Percentiles rank a stretch among this genome's conserved stretches.
Conservation (phyloP, 2,888 invertebrate species). For the Chrysotoxum bicinctum region DNA sequence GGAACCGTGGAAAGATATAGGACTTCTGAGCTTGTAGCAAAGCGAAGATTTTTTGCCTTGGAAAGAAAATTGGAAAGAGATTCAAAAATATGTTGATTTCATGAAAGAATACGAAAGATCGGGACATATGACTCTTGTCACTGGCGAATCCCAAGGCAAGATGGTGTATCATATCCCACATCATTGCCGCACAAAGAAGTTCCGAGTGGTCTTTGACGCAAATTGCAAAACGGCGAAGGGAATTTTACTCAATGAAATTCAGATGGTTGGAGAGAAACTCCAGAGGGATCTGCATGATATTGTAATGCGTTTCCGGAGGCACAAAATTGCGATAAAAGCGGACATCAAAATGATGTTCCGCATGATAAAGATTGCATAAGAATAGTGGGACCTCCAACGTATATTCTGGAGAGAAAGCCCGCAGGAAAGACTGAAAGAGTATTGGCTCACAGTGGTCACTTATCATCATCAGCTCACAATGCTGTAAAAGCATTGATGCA, state of each 20-base stretch:
- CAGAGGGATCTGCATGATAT: background rate
- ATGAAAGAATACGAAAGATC: constrained; percentile 1
- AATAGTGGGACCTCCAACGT: background rate
- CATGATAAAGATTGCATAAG: background rate
- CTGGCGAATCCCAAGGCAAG: background rate
- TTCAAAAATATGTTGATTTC: constrained; percentile 10
- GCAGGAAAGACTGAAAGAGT: background rate
- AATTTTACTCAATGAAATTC: constrained; percentile 30
- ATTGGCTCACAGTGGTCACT: no score
- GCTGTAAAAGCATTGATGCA: background rate
- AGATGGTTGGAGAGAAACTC: no score
- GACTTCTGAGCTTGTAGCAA: background rate
- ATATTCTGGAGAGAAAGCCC: constrained; percentile 3
- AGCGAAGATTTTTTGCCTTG: background rate
- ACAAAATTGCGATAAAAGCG: background rate
- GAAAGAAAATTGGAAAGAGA: constrained; percentile 9
- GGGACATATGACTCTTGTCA: constrained; percentile 21
- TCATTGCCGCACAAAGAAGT: constrained; percentile 36
- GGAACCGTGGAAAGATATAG: background rate
- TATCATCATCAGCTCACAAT: background rate
- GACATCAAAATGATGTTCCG: constrained; percentile 4
- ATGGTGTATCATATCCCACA: constrained; percentile 42
- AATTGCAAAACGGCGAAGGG: background rate
- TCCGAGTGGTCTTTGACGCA: constrained; percentile 32
- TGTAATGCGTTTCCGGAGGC: background rate